Evolutionary conservation across 2,888 invertebrate species (phyloP).

Genomic region (Drosophila mimica): DNA sequence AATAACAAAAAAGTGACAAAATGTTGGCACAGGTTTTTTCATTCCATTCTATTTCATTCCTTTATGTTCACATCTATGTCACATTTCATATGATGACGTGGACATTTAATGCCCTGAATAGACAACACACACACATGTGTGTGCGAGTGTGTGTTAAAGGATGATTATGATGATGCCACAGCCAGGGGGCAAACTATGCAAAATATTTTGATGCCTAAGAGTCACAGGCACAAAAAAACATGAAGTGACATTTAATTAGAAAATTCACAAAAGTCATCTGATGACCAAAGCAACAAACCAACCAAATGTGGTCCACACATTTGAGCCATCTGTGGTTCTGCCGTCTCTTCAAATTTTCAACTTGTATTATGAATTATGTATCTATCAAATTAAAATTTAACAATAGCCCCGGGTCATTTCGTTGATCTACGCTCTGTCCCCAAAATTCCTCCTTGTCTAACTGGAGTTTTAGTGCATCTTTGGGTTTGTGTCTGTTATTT

Average conservation of each 20-base stretch:
- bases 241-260: conserved; percentile 79
- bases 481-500: background rate
- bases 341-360: background rate
- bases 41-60: conserved; percentile 16
- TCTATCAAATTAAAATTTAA: conserved; percentile 47
- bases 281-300: conserved; percentile 29
- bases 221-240: conserved; percentile 49
- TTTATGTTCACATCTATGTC: conserved; percentile 53
- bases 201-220: conserved; percentile 60
- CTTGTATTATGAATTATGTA: conserved; percentile 1
- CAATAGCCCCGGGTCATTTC: conserved; percentile 35
- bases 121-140: conserved; percentile 10
- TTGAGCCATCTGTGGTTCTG: background rate
- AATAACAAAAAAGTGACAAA: conserved; percentile 69
- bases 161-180: conserved; percentile 52
- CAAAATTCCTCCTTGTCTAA: conserved; percentile 7
- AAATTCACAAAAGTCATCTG: conserved; percentile 49
- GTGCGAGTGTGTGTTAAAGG: conserved; percentile 41
- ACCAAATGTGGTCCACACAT: conserved; percentile 21
- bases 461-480: conserved; percentile 28
- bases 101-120: conserved; percentile 54
- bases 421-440: conserved; percentile 34
- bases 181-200: conserved; percentile 57
- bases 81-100: conserved; percentile 48
- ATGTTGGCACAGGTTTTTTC: conserved; percentile 76